phyloP scores from a whole-genome alignment of 1,140 invertebrate species.

The Eumeta japonica region DNA sequence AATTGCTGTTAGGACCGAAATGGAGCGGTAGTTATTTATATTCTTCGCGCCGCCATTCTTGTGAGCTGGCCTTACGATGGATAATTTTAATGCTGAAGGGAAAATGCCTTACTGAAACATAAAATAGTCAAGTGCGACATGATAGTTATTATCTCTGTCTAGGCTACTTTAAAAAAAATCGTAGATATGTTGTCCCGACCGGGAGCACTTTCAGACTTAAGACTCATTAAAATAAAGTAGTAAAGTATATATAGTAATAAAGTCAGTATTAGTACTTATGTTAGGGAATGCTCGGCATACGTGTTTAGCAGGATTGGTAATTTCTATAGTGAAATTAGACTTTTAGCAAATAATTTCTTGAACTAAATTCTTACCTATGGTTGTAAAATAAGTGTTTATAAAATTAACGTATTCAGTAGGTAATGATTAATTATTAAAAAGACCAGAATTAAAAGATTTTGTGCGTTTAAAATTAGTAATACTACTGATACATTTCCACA shows the following conservation, averaged over 20 bases:
- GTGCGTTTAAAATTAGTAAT: constrained; percentile 8
- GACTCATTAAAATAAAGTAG: constrained; percentile 3
- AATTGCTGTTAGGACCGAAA: constrained; percentile 8
- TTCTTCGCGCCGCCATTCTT: constrained; percentile 6
- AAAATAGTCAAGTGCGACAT: constrained; percentile 8
- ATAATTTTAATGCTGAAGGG: constrained; percentile 4
- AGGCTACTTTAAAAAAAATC: constrained; percentile 6
- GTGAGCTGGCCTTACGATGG: constrained; percentile 8
- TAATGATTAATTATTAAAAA: background rate
- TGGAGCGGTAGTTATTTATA: constrained; percentile 7
- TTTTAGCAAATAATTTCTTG: background rate
- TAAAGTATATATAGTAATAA: no score
- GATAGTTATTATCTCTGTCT: constrained; percentile 3
- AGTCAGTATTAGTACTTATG: no score
- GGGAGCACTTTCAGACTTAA: constrained; percentile 5
- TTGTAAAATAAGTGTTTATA: constrained; percentile 2
- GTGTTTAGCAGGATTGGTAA: no score
- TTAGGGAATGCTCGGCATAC: no score
- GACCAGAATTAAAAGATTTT: background rate
- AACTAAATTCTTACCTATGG: constrained; percentile 2
- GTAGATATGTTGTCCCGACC: constrained; percentile 8
- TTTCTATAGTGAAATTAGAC: no score
- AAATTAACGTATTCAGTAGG: background rate
- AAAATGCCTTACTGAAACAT: constrained; percentile 8
- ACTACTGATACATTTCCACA: constrained; percentile 7